Evolutionary conservation across 2,888 invertebrate species (phyloP), one percentile per base, ranked within the genome.

Genomic region (Sycophila texana): DNA sequence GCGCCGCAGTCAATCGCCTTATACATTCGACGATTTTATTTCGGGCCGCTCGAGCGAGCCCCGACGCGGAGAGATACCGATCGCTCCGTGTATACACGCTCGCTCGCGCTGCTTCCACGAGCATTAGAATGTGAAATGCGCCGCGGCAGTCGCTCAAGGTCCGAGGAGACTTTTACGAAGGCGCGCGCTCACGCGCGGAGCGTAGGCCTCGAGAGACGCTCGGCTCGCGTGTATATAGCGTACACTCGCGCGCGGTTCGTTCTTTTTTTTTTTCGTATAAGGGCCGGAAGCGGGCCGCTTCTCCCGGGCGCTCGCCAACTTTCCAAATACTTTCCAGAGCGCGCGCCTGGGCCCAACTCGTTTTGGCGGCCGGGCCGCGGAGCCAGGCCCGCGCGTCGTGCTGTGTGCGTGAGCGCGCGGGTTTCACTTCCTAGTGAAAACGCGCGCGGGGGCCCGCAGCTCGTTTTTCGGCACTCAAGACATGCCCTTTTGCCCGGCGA

Each of bases 281-380:
- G 76, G 76, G 76, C 76, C 76, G 71, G 76, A 77, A 71, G 65
- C 71, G 39, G 60, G n/a, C 47, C 30, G 60, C 72, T 67, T 66
- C 68, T 71, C 70, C 72, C 78, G 74, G 78, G 57, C 68, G 74
- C 76, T 78, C 68, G 72, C 78, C 39, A 63, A 81, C 83, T 83
- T 83, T 81, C 83, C 82, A 83, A 83, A 81, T 80, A 82, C 82
- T 83, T 83, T 82, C 83, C 81, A 80, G 82, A 77, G 79, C 74
- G 76, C 61, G 73, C 70, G 77, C 10, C 39, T 4, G 0, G 39
- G 39, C 10, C 39, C 39, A 1, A 39, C 39, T 39, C 39, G 39
- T 39, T 39, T 39, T 7, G 39, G 39, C 30, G 30, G n/a, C n/a
- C n/a, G n/a, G n/a, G n/a, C n/a, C n/a, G n/a, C n/a, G 10, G 39